phyloP scores from a whole-genome alignment of 2,797 vertebrate species.

The Schizothorax lantsangensis region DNA sequence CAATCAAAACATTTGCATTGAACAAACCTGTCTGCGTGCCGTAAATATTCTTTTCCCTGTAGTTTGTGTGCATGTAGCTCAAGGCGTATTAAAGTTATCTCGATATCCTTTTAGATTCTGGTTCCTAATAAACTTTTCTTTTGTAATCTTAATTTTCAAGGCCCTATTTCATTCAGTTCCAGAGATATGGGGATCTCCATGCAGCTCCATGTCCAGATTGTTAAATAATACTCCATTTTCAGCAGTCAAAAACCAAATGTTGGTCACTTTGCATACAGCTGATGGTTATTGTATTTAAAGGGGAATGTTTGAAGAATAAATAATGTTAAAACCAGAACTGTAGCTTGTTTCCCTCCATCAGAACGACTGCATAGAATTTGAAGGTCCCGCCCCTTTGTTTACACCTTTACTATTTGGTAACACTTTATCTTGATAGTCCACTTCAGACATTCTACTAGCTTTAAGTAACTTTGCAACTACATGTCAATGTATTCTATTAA shows the following conservation, averaged over 20 bases:
- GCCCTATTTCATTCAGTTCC: background rate
- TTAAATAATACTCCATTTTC: background rate
- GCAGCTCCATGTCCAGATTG: background rate
- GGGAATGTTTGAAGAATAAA: background rate
- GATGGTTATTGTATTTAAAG: background rate
- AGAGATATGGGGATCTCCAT: background rate
- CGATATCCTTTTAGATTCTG: too few relatives aligned
- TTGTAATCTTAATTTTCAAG: background rate
- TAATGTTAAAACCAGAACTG: too few relatives aligned
- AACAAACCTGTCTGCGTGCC: background rate
- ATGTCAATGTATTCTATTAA: background rate
- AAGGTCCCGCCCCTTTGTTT: background rate
- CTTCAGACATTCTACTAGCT: too few relatives aligned
- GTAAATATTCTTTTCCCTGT: background rate
- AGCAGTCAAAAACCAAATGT: background rate
- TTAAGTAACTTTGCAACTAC: background rate
- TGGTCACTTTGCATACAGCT: background rate
- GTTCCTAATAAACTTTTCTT: background rate
- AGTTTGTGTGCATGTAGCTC: background rate
- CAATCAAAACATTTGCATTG: background rate
- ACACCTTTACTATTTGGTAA: background rate
- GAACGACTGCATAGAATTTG: background rate
- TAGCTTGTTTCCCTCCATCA: background rate
- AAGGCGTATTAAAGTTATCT: background rate
- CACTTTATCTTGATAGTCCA: too few relatives aligned